phyloP scores from a whole-genome alignment of 1,140 invertebrate species.

The Sitobion miscanthi region DNA sequence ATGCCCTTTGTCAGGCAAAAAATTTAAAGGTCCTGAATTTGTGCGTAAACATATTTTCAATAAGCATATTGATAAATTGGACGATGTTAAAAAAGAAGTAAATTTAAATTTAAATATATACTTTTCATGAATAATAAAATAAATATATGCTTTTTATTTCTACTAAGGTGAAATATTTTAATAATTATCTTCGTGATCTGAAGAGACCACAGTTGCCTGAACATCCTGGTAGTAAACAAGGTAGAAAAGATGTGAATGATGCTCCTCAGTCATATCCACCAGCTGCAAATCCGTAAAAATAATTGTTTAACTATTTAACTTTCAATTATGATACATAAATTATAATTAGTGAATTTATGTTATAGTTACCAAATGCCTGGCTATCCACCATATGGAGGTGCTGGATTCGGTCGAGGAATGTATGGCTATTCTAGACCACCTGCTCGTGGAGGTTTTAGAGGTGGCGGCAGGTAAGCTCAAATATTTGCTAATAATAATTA shows the following conservation, averaged over 20 bases:
- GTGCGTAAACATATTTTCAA: constrained; percentile 98
- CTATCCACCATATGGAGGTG: constrained; percentile 62
- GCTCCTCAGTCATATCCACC: constrained; percentile 49
- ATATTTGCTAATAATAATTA: neutral
- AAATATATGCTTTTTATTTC: constrained; percentile 30
- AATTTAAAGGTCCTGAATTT: constrained; percentile 99
- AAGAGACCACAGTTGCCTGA: constrained; percentile 94
- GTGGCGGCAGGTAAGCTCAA: constrained; percentile 59
- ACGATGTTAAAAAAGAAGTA: constrained; percentile 94
- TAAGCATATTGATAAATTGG: constrained; percentile 95
- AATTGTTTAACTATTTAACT: neutral
- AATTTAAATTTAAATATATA: constrained; percentile 21
- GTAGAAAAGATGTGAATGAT: constrained; percentile 61
- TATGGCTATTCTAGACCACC: constrained; percentile 62
- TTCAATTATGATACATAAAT: neutral
- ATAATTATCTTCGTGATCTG: constrained; percentile 95
- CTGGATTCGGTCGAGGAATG: constrained; percentile 62
- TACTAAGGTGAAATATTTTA: constrained; percentile 87
- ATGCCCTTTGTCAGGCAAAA: constrained; percentile 97
- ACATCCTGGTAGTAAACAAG: constrained; percentile 73
- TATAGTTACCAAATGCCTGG: constrained; percentile 58
- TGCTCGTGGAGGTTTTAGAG: constrained; percentile 58
- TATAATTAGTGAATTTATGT: neutral
- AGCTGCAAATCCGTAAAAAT: constrained; percentile 44
- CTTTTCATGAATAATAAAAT: neutral